A percentile compares a stretch with the other conserved stretches of the same genome.
phyloP scores from a whole-genome alignment of 2,113 vertebrate species.

The Thymallus thymallus region DNA sequence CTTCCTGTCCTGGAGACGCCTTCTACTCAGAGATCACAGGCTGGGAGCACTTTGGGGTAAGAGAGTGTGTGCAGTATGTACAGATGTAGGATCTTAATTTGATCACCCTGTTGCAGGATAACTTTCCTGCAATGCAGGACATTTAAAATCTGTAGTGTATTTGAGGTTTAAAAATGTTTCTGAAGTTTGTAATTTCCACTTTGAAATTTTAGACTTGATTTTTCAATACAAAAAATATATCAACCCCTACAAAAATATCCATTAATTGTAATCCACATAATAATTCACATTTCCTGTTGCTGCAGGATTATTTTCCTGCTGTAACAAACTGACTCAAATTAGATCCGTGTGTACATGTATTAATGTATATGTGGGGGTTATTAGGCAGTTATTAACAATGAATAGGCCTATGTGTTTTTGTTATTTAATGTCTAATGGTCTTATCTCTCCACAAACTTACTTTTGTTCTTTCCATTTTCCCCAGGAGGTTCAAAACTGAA shows the following conservation, averaged over 20 bases:
- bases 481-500: background rate
- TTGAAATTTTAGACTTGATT: no score
- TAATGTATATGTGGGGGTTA: background rate
- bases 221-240: background rate
- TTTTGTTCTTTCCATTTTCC: background rate
- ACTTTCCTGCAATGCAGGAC: no score
- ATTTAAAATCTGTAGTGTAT: no score
- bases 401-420: background rate
- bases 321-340: no score
- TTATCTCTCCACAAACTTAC: background rate
- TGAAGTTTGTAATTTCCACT: no score
- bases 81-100: no score
- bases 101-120: no score
- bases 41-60: constrained; percentile 76
- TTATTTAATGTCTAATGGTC: background rate
- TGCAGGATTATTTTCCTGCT: no score
- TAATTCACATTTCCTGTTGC: no score
- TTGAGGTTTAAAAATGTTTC: no score
- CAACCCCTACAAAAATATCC: background rate
- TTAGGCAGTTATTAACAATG: no score
- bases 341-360: background rate
- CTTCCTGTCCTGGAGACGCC: constrained; percentile 79
- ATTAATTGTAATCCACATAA: no score
- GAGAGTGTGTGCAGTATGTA: constrained; percentile 26
- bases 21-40: constrained; percentile 75